phyloP scores from a whole-genome alignment of 2,113 vertebrate genomes.

The Clarias gariepinus region DNA sequence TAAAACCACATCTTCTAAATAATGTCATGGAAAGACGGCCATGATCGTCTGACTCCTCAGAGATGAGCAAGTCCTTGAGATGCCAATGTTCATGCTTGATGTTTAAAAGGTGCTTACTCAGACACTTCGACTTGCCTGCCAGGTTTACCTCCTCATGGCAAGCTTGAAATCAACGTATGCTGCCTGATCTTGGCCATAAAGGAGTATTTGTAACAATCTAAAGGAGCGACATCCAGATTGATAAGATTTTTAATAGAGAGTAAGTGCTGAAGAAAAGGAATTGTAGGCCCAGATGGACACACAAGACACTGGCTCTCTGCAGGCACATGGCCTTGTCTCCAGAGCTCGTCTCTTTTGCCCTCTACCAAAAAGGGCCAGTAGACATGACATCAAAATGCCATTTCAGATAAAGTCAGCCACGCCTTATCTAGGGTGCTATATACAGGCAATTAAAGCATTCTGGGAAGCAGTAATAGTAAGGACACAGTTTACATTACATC shows the following conservation, averaged over 20 bases:
- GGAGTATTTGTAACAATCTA: background rate
- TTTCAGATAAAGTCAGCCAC: conserved; percentile 20
- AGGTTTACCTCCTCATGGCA: background rate
- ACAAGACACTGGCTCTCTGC: conserved; percentile 48
- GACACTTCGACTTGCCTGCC: background rate
- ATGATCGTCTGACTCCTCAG: conserved; percentile 6
- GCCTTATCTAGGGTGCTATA: conserved; percentile 16
- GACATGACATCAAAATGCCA: conserved; percentile 21
- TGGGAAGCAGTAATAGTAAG: background rate
- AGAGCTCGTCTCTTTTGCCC: conserved; percentile 38
- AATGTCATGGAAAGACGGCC: conserved; percentile 11
- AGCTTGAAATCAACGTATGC: background rate
- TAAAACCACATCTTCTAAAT: conserved; percentile 39
- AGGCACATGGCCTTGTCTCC: conserved; percentile 38
- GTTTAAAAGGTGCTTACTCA: conserved; percentile 17
- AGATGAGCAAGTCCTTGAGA: background rate
- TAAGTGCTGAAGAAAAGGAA: background rate
- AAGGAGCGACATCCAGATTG: background rate
- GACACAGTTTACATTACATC: background rate
- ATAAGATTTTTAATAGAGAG: background rate
- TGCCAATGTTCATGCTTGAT: conserved; percentile 7
- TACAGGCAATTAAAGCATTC: conserved; percentile 27
- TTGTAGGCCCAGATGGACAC: conserved; percentile 57
- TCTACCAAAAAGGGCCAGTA: conserved; percentile 34
- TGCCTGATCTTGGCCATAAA: background rate